These are phyloP conservation scores for Drosophila trapezifrons DNA, from an alignment of 1,140 invertebrate genomes.

Conservation along the genomic window DNA sequence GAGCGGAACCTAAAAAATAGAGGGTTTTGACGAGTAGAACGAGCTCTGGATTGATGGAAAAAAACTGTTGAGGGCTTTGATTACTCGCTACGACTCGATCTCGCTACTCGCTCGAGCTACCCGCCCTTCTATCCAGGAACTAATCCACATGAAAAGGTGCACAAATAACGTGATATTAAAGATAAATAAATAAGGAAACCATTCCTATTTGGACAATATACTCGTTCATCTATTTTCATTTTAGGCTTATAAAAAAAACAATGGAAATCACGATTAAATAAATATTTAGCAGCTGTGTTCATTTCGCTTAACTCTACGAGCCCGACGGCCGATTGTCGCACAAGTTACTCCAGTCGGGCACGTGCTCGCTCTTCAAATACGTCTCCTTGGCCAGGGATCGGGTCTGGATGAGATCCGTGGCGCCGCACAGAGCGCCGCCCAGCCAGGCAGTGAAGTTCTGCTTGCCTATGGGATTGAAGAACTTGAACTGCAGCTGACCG, in stretches of 20 bases:
- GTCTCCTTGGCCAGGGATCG: conserved; percentile 90
- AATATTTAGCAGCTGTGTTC: conserved; percentile 8
- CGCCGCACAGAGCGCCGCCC: conserved; percentile 93
- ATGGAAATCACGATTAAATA: conserved; percentile 16
- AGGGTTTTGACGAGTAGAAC: too few relatives aligned
- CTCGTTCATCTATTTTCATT: neutral
- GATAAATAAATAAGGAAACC: too few relatives aligned
- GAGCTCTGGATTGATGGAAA: too few relatives aligned
- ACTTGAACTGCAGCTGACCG: conserved; percentile 86
- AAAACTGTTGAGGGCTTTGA: too few relatives aligned
- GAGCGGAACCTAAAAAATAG: too few relatives aligned
- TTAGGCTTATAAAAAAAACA: neutral
- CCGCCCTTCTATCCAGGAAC: too few relatives aligned
- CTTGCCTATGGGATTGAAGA: conserved; percentile 91
- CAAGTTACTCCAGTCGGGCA: conserved; percentile 93
- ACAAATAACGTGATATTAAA: too few relatives aligned
- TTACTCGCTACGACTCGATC: too few relatives aligned
- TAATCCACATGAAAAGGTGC: too few relatives aligned
- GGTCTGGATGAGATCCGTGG: conserved; percentile 90
- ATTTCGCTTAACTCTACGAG: conserved; percentile 24
- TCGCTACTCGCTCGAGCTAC: too few relatives aligned
- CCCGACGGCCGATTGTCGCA: conserved; percentile 86
- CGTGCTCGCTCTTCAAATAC: conserved; percentile 88
- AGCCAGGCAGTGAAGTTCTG: conserved; percentile 94
- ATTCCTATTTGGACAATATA: too few relatives aligned